Evolutionary conservation across 2,113 vertebrate genomes (phyloP).

Genomic region (Aegotheles bennettii): DNA sequence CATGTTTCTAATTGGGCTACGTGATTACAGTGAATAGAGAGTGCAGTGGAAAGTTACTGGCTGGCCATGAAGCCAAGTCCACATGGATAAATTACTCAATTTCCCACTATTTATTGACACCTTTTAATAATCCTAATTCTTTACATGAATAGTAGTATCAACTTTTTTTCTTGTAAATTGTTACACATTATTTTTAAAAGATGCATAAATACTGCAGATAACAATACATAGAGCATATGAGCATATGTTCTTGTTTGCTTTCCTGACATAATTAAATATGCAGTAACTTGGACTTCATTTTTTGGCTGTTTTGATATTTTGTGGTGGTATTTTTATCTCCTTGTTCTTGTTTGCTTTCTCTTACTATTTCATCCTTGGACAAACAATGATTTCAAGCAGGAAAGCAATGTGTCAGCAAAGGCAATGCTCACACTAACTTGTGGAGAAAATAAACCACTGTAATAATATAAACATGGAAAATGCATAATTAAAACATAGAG

Average conservation of each 20-base stretch:
- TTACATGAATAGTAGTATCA: not conserved
- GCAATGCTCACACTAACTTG: not conserved
- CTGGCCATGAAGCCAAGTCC: not conserved
- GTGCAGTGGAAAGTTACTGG: not conserved
- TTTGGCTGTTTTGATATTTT: not conserved
- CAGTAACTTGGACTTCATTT: not conserved
- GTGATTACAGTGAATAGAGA: not conserved
- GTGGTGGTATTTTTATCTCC: not conserved
- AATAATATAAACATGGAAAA: not conserved
- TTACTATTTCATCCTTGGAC: not conserved
- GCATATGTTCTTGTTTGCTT: not conserved
- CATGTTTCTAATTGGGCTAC: not conserved
- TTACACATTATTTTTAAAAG: not conserved
- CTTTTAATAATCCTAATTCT: not conserved
- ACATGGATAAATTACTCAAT: not conserved
- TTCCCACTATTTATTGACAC: not conserved
- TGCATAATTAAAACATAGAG: not conserved
- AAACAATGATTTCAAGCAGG: not conserved
- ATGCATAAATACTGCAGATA: not conserved
- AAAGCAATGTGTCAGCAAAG: not conserved
- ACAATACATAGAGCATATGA: not conserved
- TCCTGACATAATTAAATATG: not conserved
- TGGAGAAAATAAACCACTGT: not conserved
- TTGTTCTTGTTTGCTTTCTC: not conserved
- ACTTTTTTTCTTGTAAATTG: not conserved